A percentile compares a stretch with the other conserved stretches of the same genome.
These are phyloP conservation scores for Temnothorax nylanderi DNA, from an alignment of 1,140 invertebrate species.

Conservation along the genomic window DNA sequence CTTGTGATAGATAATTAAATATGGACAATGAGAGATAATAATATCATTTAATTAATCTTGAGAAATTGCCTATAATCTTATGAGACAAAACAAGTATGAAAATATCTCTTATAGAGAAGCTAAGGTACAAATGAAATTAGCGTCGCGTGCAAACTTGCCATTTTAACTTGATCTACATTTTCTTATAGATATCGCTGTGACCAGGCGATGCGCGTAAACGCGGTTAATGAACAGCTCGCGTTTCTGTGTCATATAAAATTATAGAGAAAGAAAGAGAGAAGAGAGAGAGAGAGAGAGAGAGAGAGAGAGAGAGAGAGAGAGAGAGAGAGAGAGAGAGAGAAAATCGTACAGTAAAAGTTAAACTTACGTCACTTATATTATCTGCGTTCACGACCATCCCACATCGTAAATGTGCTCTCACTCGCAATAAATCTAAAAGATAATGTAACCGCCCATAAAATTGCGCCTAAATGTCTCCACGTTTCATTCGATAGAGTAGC, in stretches of 20 bases:
- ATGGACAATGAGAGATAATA: not conserved
- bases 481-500: slow-evolving; percentile 26
- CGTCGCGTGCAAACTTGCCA: slow-evolving; percentile 18
- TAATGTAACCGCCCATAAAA: slow-evolving; percentile 46
- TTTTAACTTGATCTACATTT: slow-evolving; percentile 50
- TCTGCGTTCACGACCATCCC: slow-evolving; percentile 33
- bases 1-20: not conserved
- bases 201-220: slow-evolving; percentile 13
- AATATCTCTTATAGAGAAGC: not conserved
- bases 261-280: not conserved
- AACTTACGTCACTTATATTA: slow-evolving; percentile 37
- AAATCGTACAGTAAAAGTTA: slow-evolving; percentile 31
- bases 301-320: slow-evolving; percentile 10
- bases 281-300: not conserved
- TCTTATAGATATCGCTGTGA: slow-evolving; percentile 14
- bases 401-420: slow-evolving; percentile 40
- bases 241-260: slow-evolving; percentile 29
- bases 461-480: slow-evolving; percentile 26
- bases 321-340: slow-evolving; percentile 33
- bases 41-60: not conserved
- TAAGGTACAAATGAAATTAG: slow-evolving; percentile 27
- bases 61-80: not conserved
- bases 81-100: not conserved
- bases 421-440: slow-evolving; percentile 52
- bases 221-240: slow-evolving; percentile 42